Percentiles rank a stretch among this genome's conserved stretches.
Conservation (phyloP, 2,797 vertebrate genomes). For the Discoglossus pictus region DNA sequence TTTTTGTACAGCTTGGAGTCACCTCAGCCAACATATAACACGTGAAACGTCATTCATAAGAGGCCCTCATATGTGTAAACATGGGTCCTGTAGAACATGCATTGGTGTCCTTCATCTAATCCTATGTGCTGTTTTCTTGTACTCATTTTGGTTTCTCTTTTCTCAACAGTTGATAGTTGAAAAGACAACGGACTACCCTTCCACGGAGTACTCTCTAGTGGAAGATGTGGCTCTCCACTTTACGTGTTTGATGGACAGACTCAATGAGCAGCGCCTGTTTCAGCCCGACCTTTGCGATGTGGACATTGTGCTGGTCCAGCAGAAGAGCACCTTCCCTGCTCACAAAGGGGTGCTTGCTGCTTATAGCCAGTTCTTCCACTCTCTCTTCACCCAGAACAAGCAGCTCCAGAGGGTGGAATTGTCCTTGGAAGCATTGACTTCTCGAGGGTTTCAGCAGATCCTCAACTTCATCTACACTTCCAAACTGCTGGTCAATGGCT, state of each 20-base stretch:
- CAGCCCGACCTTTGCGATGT: slow-evolving; percentile 94
- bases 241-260: slow-evolving; percentile 95
- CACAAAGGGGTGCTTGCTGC: slow-evolving; percentile 96
- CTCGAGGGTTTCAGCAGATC: slow-evolving; percentile 93
- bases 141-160: neutral
- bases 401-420: slow-evolving; percentile 92
- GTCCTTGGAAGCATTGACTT: slow-evolving; percentile 88
- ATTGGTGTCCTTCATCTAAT: neutral
- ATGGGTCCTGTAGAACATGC: neutral
- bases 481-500: slow-evolving; percentile 89
- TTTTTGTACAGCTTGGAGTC: too few relatives aligned
- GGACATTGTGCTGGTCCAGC: slow-evolving; percentile 91
- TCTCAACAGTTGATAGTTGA: slow-evolving; percentile 89
- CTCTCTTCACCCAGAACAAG: slow-evolving; percentile 95
- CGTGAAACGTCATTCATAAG: too few relatives aligned
- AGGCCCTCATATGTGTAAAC: too few relatives aligned
- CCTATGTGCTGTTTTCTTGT: neutral
- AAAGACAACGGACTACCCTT: slow-evolving; percentile 92
- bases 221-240: slow-evolving; percentile 95
- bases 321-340: slow-evolving; percentile 91
- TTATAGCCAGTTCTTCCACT: slow-evolving; percentile 98
- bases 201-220: slow-evolving; percentile 91
- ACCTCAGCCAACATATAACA: too few relatives aligned
- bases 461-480: slow-evolving; percentile 99
- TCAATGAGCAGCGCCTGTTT: slow-evolving; percentile 94